Base-by-base conservation (phyloP, 2,797 vertebrate genomes). In the Premnoplex brunnescens region DNA sequence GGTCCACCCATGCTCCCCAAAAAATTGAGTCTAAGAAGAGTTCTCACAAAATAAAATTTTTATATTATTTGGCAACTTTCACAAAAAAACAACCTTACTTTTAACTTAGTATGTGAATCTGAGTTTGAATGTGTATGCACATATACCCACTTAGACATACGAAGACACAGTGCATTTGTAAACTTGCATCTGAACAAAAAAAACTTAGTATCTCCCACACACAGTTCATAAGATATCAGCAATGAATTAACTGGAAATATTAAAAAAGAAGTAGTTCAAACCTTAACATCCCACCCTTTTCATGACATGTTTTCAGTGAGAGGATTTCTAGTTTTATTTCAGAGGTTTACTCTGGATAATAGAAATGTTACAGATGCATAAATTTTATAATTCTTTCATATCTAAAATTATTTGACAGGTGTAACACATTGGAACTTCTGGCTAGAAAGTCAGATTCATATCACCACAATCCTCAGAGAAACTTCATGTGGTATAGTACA, bases 271-370 rank as follows among this genome's bases (percentile, higher is more conserved):
- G 22, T 16, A 17, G 5, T 34, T 56, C 66, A 44, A 30, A 75
- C 27, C 16, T 81, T 81, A 6, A 58, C 6, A 76, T 43, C 2
- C 5, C 26, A 62, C 24, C 26, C 21, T 56, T 71, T 46, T 73
- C 13, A n/a, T 0, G 0, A 28, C 0, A 37, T 7, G 4, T 52
- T 12, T 69, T 84, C 28, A 44, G 43, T 36, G 21, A 73, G 7
- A 76, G 7, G 17, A 44, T 60, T 72, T 63, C 41, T 68, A 14
- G 60, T 44, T 72, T 77, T 88, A 51, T 48, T 82, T 73, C 44
- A 46, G 21, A 81, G 3, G 6, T 46, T 72, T 86, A 19, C n/a
- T 74, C 52, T 2, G 7, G 27, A 51, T 49, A 69, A 74, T 0
- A 75, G 15, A 82, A 85, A 60, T 10, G 9, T 28, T 84, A 39